Percentiles rank a stretch among this genome's conserved stretches.
Evolutionary conservation across 2,797 vertebrate genomes (phyloP).

Genomic region (Psittacula derbiana): DNA sequence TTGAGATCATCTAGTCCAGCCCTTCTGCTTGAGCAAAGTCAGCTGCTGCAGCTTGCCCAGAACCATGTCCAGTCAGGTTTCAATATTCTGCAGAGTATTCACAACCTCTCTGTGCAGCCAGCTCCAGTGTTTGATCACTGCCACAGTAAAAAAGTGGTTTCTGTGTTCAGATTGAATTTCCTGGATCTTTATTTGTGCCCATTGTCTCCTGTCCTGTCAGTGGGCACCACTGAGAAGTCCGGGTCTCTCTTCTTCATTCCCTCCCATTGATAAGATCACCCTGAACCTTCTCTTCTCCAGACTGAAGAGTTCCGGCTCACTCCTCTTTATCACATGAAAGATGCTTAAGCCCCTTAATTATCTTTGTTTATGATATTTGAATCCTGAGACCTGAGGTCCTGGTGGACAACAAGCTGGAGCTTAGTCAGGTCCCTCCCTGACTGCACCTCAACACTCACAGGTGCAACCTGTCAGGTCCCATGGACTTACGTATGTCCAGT

Average conservation of each 20-base stretch:
- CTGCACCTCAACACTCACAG: not conserved
- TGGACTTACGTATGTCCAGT: fast-evolving
- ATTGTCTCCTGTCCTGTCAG: not conserved
- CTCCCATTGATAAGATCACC: not conserved
- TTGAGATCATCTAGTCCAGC: not conserved
- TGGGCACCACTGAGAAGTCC: not conserved
- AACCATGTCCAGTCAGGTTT: not conserved
- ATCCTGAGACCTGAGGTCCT: not conserved
- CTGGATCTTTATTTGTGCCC: not conserved
- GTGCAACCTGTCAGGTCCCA: not conserved
- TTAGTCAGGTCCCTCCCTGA: not conserved
- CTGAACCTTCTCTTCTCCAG: not conserved
- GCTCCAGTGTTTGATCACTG: not conserved
- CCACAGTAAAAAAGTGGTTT: not conserved
- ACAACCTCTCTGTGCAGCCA: not conserved
- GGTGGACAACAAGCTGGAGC: not conserved
- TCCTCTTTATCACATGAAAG: not conserved
- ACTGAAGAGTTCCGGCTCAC: not conserved
- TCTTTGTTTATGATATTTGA: not conserved
- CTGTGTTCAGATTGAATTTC: not conserved
- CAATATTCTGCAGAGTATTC: not conserved
- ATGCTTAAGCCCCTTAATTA: not conserved
- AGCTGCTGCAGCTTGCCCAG: not conserved
- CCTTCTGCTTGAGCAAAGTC: not conserved
- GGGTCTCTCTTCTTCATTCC: not conserved